Evolutionary conservation across 1,140 invertebrate genomes (phyloP).

Genomic region (Mycetomoellerius zeteki): DNA sequence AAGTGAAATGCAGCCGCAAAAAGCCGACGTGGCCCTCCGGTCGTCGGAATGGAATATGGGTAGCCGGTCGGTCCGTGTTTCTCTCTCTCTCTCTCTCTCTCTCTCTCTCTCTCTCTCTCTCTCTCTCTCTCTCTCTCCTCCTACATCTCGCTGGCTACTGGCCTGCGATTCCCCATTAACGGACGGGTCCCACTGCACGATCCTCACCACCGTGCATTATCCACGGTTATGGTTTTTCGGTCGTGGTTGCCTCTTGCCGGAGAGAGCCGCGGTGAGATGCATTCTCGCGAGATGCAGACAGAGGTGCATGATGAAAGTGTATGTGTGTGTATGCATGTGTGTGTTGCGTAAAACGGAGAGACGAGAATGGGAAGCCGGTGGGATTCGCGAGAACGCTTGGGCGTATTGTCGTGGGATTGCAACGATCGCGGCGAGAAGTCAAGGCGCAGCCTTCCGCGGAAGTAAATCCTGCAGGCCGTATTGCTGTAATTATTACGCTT

Average conservation of each 20-base stretch:
- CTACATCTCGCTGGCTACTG: slow-evolving; percentile 48
- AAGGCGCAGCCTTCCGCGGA: not conserved
- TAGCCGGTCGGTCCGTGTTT: slow-evolving; percentile 61
- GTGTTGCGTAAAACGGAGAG: slow-evolving; percentile 34
- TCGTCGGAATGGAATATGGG: slow-evolving; percentile 67
- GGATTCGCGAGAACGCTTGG: slow-evolving; percentile 34
- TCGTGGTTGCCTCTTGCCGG: slow-evolving; percentile 48
- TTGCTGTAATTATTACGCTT: not conserved
- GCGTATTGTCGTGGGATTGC: slow-evolving; percentile 37
- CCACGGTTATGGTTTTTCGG: slow-evolving; percentile 70
- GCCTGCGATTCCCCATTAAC: slow-evolving; percentile 62
- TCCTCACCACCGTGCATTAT: slow-evolving; percentile 63
- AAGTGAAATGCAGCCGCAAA: slow-evolving; percentile 68
- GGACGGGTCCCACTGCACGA: slow-evolving; percentile 54
- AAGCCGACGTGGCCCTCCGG: slow-evolving; percentile 58
- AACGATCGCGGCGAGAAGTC: slow-evolving; percentile 32
- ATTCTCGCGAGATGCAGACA: slow-evolving; percentile 42
- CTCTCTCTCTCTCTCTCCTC: not conserved
- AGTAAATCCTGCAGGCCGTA: not conserved
- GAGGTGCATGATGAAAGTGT: not conserved
- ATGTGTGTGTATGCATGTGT: not conserved
- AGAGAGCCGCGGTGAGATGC: slow-evolving; percentile 18
- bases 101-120: slow-evolving; percentile 22
- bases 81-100: slow-evolving; percentile 57
- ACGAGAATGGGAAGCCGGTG: not conserved